Evolutionary conservation across 2,888 invertebrate species (phyloP), one percentile per base, ranked within the genome.

Genomic region (Cabera pusaria): DNA sequence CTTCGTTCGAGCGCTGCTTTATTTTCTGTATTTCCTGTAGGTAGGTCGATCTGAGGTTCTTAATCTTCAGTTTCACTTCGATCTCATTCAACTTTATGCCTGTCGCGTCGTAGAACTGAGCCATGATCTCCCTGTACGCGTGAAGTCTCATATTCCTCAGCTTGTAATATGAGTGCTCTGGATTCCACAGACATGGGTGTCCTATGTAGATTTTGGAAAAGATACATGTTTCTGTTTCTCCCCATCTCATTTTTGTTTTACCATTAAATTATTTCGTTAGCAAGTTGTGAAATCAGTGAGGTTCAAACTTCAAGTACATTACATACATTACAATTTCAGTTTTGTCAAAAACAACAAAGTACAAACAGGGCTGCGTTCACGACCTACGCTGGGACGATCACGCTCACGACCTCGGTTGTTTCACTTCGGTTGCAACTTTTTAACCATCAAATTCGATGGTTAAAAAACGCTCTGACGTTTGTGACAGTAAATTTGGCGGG

Each of bases 131-230:
- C 37, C 54, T 58, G 35, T 75, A 80, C 0, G 87, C 77, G 46
- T 68, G 67, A 21, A 72, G 52, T 41, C 83, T 66, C 33, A 60
- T 68, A 27, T 60, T 53, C 49, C 73, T 75, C 12, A 70, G 44
- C 56, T 74, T 83, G 47, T 90, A 85, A n/a, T 64, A 59, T 7
- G 66, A 52, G 35, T 79, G 71, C 34, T 70, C 64, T 1, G 68
- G 56, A 50, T 90, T 82, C 89, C 89, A 90, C 19, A 90, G 56
- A 33, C 70, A 70, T 54, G 83, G 77, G 27, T 85, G 66, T 19
- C 66, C 70, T 35, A 83, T 52, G 56, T 89, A 90, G 38, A 84
- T 54, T 69, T 82, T 82, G 0, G 90, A 87, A 47, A 90, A 88
- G 44, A 74, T 66, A 26, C 68, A 69, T 1, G 90, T 90, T 47